A percentile compares a stretch with the other conserved stretches of the same genome.
These are phyloP conservation scores for Argyrosomus japonicus DNA, from an alignment of 2,113 vertebrate species.

Conservation along the genomic window DNA sequence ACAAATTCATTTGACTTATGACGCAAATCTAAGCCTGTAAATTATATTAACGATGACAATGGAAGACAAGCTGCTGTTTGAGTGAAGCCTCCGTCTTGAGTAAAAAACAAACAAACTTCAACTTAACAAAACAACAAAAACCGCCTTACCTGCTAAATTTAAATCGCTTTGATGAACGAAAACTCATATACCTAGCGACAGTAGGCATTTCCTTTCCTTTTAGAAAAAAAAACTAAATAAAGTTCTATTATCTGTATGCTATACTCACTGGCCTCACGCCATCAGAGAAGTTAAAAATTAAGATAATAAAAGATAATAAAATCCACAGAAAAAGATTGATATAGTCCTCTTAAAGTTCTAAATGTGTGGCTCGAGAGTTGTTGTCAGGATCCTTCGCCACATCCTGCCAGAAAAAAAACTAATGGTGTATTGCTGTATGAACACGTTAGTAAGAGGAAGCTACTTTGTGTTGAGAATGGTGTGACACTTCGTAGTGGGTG, in stretches of 20 bases:
- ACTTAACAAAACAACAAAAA: neutral
- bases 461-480: slow-evolving; percentile 75
- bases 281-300: slow-evolving; percentile 14
- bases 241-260: neutral
- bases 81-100: neutral
- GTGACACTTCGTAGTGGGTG: slow-evolving; percentile 77
- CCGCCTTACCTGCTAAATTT: slow-evolving; percentile 74
- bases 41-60: neutral
- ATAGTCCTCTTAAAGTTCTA: neutral
- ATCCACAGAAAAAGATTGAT: neutral
- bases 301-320: neutral
- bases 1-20: neutral
- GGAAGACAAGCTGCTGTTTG: neutral
- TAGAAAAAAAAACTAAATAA: neutral
- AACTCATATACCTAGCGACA: slow-evolving; percentile 81
- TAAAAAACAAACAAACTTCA: neutral
- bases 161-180: slow-evolving; percentile 78
- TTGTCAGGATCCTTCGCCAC: slow-evolving; percentile 3
- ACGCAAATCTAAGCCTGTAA: neutral
- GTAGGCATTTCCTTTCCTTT: slow-evolving; percentile 67
- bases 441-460: slow-evolving; percentile 68
- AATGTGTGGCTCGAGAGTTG: neutral
- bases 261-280: slow-evolving; percentile 11
- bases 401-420: slow-evolving; percentile 43
- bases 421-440: slow-evolving; percentile 23